Conservation (phyloP, 2,113 vertebrate genomes). For the Proteles cristata region DNA sequence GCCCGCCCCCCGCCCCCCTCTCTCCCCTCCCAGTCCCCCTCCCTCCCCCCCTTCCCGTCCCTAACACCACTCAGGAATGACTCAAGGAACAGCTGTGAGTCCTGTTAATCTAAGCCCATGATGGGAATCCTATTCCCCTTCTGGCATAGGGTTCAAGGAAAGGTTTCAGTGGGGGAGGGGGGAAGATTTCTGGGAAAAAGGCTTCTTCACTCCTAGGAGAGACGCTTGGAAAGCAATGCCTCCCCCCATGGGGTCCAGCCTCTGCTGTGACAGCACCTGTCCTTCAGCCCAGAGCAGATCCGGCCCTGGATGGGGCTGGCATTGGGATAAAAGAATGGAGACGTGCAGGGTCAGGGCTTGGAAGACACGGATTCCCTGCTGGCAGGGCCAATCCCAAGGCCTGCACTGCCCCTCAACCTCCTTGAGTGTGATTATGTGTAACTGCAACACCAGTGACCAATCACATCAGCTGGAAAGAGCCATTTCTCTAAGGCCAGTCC, state of each 20-base stretch:
- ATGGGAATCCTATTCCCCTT: not conserved
- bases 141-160: not conserved
- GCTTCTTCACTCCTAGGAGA: not conserved
- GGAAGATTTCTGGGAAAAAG: not conserved
- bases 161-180: not conserved
- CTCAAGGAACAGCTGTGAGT: not conserved
- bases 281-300: not conserved
- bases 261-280: not conserved
- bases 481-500: not conserved
- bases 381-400: not conserved
- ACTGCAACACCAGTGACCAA: not conserved
- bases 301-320: not conserved
- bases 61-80: fast-evolving
- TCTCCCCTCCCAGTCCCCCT: no score
- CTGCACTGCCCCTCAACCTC: not conserved
- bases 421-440: not conserved
- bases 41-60: no score
- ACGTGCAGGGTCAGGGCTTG: not conserved
- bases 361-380: not conserved
- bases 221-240: not conserved
- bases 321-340: not conserved
- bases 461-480: not conserved
- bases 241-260: not conserved
- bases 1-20: no score
- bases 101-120: not conserved